phyloP scores from a whole-genome alignment of 2,797 vertebrate species.

The Clarias pachynema region DNA sequence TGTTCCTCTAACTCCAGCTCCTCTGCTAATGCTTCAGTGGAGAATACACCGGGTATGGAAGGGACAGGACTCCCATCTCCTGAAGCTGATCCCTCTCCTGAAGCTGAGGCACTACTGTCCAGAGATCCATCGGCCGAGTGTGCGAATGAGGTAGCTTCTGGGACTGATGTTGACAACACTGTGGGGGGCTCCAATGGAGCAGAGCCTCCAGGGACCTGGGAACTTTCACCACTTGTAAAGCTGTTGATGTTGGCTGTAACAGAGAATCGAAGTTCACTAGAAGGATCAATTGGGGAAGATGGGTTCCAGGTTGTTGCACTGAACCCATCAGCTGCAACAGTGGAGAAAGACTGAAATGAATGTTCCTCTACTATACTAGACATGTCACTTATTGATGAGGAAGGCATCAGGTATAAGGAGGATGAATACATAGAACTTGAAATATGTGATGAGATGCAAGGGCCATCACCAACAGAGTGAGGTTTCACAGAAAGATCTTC shows the following conservation, averaged over 20 bases:
- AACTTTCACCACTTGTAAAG: slow-evolving; percentile 66
- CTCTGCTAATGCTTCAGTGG: slow-evolving; percentile 33
- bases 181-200: slow-evolving; percentile 69
- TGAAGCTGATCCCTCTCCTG: slow-evolving; percentile 73
- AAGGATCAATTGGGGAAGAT: slow-evolving; percentile 64
- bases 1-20: slow-evolving; percentile 65
- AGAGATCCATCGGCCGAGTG: slow-evolving; percentile 74
- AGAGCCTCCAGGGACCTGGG: slow-evolving; percentile 67
- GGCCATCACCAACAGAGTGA: slow-evolving; percentile 53
- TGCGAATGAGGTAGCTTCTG: slow-evolving; percentile 69
- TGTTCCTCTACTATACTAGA: slow-evolving; percentile 64
- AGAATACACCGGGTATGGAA: slow-evolving; percentile 60
- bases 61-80: slow-evolving; percentile 67
- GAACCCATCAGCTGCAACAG: slow-evolving; percentile 43
- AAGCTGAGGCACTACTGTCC: slow-evolving; percentile 85
- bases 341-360: slow-evolving; percentile 60
- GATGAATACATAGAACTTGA: slow-evolving; percentile 66
- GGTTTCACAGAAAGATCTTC: slow-evolving; percentile 63
- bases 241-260: slow-evolving; percentile 71
- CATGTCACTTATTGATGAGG: slow-evolving; percentile 51
- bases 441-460: slow-evolving; percentile 53
- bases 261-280: slow-evolving; percentile 75
- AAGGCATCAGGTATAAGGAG: slow-evolving; percentile 55
- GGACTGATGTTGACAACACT: slow-evolving; percentile 67
- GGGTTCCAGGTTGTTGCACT: slow-evolving; percentile 58